phyloP scores from a whole-genome alignment of 2,888 invertebrate genomes.

The Eupsilia transversa region DNA sequence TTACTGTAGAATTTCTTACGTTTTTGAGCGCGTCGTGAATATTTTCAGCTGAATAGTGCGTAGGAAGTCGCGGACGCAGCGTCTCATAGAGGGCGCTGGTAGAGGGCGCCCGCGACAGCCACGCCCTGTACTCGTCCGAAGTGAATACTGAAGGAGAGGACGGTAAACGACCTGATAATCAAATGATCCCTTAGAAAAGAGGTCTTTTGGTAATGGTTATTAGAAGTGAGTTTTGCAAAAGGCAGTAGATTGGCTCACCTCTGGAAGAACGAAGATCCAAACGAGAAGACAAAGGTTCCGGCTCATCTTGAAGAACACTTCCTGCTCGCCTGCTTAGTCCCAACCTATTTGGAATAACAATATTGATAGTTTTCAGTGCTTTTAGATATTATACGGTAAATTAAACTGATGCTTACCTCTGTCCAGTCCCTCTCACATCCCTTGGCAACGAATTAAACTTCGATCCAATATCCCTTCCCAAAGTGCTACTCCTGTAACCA shows the following conservation, averaged over 20 bases:
- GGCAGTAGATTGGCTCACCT: constrained; percentile 73
- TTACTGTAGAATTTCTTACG: constrained; percentile 88
- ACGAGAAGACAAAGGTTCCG: constrained; percentile 87
- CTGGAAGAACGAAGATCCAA: constrained; percentile 89
- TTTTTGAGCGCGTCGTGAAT: constrained; percentile 96
- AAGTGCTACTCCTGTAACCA: constrained; percentile 87
- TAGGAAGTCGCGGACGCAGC: constrained; percentile 95
- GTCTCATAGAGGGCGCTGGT: constrained; percentile 98
- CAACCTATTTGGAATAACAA: constrained; percentile 73
- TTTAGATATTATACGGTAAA: background rate
- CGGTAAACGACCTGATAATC: constrained; percentile 84
- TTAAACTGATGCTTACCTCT: constrained; percentile 83
- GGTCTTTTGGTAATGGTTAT: background rate
- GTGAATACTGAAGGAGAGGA: constrained; percentile 93
- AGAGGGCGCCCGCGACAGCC: constrained; percentile 97
- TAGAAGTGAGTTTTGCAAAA: background rate
- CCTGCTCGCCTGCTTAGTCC: constrained; percentile 86
- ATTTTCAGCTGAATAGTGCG: constrained; percentile 96
- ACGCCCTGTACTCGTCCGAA: constrained; percentile 97
- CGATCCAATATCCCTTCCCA: constrained; percentile 91
- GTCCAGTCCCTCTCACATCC: constrained; percentile 91
- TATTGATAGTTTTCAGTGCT: constrained; percentile 22
- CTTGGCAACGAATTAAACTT: constrained; percentile 94
- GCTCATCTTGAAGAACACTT: constrained; percentile 87
- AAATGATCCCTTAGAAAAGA: constrained; percentile 51